Percentiles rank a stretch among this genome's conserved stretches.
Conservation (phyloP, 2,797 vertebrate genomes). For the Dicrostonyx torquatus region DNA sequence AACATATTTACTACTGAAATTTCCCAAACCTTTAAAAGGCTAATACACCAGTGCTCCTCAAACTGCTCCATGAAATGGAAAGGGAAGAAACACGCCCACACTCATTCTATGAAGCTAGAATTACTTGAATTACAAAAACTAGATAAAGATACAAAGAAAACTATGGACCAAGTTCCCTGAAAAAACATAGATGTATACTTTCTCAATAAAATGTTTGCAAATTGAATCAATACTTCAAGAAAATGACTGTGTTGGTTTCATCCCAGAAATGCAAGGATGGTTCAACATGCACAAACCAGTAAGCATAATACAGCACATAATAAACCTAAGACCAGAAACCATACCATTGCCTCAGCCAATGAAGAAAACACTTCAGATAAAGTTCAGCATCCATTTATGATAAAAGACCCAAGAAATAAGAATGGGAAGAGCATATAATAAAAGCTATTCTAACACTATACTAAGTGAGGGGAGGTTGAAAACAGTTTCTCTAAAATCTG, state of each 20-base stretch:
- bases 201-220: background rate
- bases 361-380: background rate
- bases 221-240: background rate
- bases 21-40: background rate
- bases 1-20: background rate
- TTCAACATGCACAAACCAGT: background rate
- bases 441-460: background rate
- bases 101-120: background rate
- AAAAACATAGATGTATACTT: background rate
- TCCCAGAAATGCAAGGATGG: background rate
- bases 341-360: background rate
- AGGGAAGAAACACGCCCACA: background rate
- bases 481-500: background rate
- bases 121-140: background rate
- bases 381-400: background rate
- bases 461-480: background rate
- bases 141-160: background rate
- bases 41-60: background rate
- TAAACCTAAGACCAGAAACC: background rate
- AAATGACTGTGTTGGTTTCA: background rate
- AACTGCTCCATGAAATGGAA: background rate
- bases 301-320: background rate
- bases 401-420: too few relatives aligned
- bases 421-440: background rate
- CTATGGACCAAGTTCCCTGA: background rate